Evolutionary conservation across 1,140 invertebrate species (phyloP).

Genomic region (Neomicropteryx cornuta): DNA sequence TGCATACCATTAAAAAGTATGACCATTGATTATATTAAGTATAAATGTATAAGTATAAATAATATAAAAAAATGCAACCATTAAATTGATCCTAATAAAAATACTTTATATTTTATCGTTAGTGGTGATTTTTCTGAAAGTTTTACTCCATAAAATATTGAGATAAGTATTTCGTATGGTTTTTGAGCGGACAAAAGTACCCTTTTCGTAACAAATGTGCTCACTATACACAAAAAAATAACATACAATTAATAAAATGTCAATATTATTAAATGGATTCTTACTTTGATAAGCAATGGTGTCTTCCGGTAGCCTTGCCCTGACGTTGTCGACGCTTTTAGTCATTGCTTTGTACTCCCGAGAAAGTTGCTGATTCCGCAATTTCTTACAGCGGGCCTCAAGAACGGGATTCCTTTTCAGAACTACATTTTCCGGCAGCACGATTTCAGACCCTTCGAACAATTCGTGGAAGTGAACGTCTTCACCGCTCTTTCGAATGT

Average conservation of each 20-base stretch:
- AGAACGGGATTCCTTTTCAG: constrained; percentile 63
- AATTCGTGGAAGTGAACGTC: constrained; percentile 58
- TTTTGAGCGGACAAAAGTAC: no score
- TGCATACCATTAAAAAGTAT: neutral
- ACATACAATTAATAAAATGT: constrained; percentile 8
- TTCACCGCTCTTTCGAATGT: constrained; percentile 29
- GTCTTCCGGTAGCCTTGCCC: constrained; percentile 55
- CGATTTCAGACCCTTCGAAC: constrained; percentile 48
- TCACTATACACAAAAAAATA: no score
- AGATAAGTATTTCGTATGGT: no score
- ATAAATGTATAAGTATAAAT: no score
- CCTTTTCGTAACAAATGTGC: no score
- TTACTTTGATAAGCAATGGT: constrained; percentile 70
- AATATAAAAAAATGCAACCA: no score
- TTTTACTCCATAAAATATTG: no score
- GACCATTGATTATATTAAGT: no score
- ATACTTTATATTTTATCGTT: constrained; percentile 2
- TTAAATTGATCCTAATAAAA: no score
- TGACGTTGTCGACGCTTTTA: constrained; percentile 60
- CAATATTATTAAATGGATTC: constrained; percentile 19
- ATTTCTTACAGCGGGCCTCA: constrained; percentile 62
- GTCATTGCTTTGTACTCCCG: constrained; percentile 71
- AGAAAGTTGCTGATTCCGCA: constrained; percentile 60
- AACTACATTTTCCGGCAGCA: constrained; percentile 56
- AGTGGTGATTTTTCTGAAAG: neutral